Percentiles rank a stretch among this genome's conserved stretches.
These are phyloP conservation scores for Crocuta crocuta DNA, from an alignment of 2,113 vertebrate species.

Conservation along the genomic window DNA sequence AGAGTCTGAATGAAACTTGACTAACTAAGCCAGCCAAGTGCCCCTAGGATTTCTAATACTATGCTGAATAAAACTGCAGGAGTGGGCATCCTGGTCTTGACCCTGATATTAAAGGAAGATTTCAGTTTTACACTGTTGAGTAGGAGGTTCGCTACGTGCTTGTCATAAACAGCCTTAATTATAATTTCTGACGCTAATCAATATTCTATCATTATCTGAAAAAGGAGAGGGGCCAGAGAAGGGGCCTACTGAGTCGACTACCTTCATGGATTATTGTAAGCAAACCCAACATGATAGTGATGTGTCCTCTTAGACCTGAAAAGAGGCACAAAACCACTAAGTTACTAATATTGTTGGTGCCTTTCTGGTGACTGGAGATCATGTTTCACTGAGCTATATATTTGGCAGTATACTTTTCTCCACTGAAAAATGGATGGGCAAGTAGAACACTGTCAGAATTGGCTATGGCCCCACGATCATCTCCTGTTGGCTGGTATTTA, in stretches of 20 bases:
- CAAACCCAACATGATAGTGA: slow-evolving; percentile 79
- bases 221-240: slow-evolving; percentile 67
- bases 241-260: slow-evolving; percentile 81
- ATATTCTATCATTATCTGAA: slow-evolving; percentile 91
- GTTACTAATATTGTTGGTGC: slow-evolving; percentile 84
- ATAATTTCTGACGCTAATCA: slow-evolving; percentile 92
- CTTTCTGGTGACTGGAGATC: slow-evolving; percentile 81
- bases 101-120: neutral
- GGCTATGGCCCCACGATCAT: slow-evolving; percentile 75
- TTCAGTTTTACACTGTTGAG: neutral
- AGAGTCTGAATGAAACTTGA: too few species aligned
- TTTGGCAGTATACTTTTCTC: slow-evolving; percentile 84
- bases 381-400: slow-evolving; percentile 83
- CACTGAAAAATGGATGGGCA: slow-evolving; percentile 78
- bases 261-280: slow-evolving; percentile 84
- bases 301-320: slow-evolving; percentile 84
- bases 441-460: slow-evolving; percentile 73
- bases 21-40: too few species aligned
- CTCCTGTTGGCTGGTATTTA: slow-evolving; percentile 78
- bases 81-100: neutral
- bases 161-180: neutral
- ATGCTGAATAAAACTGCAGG: neutral
- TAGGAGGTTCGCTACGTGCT: neutral
- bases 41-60: neutral
- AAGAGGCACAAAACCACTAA: slow-evolving; percentile 87